Evolutionary conservation across 53 echinoderm and acorn worm species (phyloP), one percentile per base, ranked within the genome.

Genomic region (Crossaster papposus): DNA sequence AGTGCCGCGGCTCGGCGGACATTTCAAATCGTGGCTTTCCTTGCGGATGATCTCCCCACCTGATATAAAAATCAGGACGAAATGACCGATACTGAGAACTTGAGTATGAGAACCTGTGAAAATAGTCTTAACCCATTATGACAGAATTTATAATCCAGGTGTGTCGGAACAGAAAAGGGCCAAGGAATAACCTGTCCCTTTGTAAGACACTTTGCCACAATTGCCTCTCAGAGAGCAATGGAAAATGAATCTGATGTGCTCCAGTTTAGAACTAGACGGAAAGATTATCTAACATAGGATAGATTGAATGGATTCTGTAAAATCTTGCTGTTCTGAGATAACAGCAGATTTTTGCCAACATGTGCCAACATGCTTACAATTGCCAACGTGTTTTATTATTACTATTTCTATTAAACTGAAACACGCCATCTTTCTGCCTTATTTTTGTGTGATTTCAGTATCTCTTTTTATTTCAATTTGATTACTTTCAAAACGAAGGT

Each of bases 1-100:
- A 53, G 80, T 90, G 28, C 86, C 93, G 14, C 81, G 85, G 36
- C 15, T 79, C n/a, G 80, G 54, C n/a, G 93, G 90, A 36, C 79
- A 78, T 80, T 90, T 90, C 72, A 93, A 34, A 15, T 89, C 76
- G 24, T 73, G 30, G 55, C 70, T 29, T 26, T 80, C 80, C 65
- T 68, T 89, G 51, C 51, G 89, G 64, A 89, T 80, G 35, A 89
- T 54, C 14, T 79, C 70, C 2, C 89, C 89, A 32, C 89, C 89
- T 89, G 35, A 18, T 20, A 51, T 24, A 26, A 44, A 68, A 68
- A 26, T 68, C n/a, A 68, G 68, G 24, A 14, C 0, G 17, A 58
- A 58, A 15, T 58, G 2, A 58, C 15, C 58, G 15, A 15, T 18
- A 18, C 17, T 58, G 58, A 13, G 53, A 13, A 13, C 53, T 52